A percentile compares a stretch with the other conserved stretches of the same genome.
Conservation (phyloP, 35 echinoderm and acorn worm genomes). For the Patiria miniata region DNA sequence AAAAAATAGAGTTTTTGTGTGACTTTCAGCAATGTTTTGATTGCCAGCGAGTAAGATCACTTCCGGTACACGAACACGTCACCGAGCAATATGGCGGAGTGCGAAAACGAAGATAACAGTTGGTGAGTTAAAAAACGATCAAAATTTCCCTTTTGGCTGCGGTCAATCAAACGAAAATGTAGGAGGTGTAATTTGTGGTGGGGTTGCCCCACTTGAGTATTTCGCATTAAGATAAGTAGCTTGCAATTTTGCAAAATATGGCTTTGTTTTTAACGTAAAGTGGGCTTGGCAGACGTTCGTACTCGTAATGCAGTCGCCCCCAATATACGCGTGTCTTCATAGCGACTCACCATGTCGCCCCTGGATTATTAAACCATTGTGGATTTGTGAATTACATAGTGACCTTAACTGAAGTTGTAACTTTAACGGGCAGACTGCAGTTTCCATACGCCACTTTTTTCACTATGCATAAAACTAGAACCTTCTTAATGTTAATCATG, state of each 20-base stretch:
- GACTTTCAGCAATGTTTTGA: no score
- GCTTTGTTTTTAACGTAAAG: conserved; percentile 16
- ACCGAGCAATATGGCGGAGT: conserved; percentile 88
- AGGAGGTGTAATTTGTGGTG: no score
- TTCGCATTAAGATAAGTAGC: no score
- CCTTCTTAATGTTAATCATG: no score
- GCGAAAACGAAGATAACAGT: conserved; percentile 78
- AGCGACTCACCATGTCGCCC: not conserved
- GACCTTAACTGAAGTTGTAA: no score
- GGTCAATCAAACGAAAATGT: no score
- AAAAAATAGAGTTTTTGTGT: no score
- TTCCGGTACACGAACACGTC: conserved; percentile 78
- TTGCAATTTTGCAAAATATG: not conserved
- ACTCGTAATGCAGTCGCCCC: not conserved
- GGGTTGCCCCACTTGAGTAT: no score
- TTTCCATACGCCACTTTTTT: no score
- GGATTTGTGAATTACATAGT: no score
- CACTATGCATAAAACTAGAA: no score
- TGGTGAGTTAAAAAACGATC: conserved; percentile 71
- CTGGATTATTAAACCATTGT: not conserved
- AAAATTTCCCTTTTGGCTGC: not conserved
- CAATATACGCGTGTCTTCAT: not conserved
- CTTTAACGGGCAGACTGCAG: no score
- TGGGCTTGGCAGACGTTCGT: not conserved
- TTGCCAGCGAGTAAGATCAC: not conserved